Base-by-base conservation (phyloP, 2,113 vertebrate species). In the Leptodactylus fuscus region DNA sequence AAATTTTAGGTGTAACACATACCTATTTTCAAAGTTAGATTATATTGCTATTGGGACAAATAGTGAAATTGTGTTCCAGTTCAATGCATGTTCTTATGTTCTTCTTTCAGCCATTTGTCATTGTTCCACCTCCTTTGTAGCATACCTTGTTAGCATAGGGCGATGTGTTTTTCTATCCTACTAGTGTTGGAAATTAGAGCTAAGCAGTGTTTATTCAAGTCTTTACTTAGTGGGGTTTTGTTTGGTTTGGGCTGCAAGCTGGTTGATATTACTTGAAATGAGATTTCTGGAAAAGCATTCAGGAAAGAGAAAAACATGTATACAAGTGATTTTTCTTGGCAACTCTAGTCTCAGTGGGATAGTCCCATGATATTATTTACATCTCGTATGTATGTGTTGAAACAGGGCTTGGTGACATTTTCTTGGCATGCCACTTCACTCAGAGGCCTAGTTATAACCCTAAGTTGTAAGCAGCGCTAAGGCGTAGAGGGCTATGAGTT, bases 321-420 rank as follows among this genome's bases (percentile, higher is more conserved):
- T 89, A 81, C 90, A 92, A 92, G 88, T 89, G 88, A 91, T 92
- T 93, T 93, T 93, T 93, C 92, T 94, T 94, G 91, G 91, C 93
- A 93, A 89, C 82, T 53, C 87, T 74, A 53, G 27, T 83, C 86
- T 88, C 70, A 7, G 38, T 88, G 87, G 89, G 91, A 93, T 92
- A 93, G 92, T 89, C 44, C 88, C 85, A 88, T 91, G 90, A 92
- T 82, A 92, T 91, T 93, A 91, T 90, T 92, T 89, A 89, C 88
- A 89, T 82, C 83, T 90, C 91, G 27, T 88, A 90, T 87, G 86
- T 85, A 92, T 91, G 89, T 90, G 90, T 89, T 90, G 92, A 87
- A 87, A 89, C 81, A 88, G 88, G 82, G 73, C 82, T 89, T 88
- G 89, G 87, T 92, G 91, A 91, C 90, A 89, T 76, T 90, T 92